Base-by-base conservation (phyloP, 2,888 invertebrate species). In the Nowickia ferox region DNA sequence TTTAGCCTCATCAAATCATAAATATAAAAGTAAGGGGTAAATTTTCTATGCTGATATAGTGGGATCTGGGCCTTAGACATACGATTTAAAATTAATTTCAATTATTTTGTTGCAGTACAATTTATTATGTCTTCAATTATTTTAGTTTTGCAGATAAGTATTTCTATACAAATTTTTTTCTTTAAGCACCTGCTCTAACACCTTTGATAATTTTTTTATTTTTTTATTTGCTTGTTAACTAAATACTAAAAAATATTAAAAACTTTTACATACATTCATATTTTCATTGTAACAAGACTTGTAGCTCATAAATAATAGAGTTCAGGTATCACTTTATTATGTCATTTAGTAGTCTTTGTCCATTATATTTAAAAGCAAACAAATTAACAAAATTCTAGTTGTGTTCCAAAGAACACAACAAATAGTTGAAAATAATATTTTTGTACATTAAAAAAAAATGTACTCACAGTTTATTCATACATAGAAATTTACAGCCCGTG, bases 401-500 rank as follows among this genome's bases (percentile, higher is more conserved):
- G 22, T 44, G n/a, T n/a, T n/a, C 11, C 17, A 40, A 59, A 59
- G 19, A 13, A 79, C 19, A 44, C 42, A 53, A 44, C 4, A 30
- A 30, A 9, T n/a, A 17, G 13, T n/a, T 48, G 15, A 68, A 38
- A 11, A 15, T 30, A 11, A 30, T 71, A 19, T 44, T 40, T 61
- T 61, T 42, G 10, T 65, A n/a, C 4, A 13, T 65, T 38, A 15
- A 51, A 38, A 51, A 38, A 40, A 53, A 51, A 19, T 38, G 8
- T 40, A 40, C 5, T 68, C 11, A 13, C 11, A 38, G 1, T 40
- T 40, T 44, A 71, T 57, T 55, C 2, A 15, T 19, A 74, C 51
- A 74, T 78, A 75, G 55, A 74, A 78, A 75, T 77, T 55, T 46
- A 74, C 44, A 44, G 40, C 48, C 38, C 68, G 40, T n/a, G 15